phyloP scores from a whole-genome alignment of 2,797 vertebrate species.

The Acanthornis magna region DNA sequence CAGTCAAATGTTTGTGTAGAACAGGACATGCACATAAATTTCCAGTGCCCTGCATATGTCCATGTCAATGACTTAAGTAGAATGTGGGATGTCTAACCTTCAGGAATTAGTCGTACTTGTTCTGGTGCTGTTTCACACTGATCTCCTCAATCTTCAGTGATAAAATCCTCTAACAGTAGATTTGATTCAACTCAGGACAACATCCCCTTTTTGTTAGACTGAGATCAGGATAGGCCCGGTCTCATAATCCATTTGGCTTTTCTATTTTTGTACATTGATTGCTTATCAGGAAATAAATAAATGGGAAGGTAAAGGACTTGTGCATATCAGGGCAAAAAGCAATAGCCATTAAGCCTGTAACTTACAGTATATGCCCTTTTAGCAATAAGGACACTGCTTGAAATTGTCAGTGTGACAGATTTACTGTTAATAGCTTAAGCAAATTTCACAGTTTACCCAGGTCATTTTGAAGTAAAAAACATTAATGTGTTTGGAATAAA shows the following conservation, averaged over 20 bases:
- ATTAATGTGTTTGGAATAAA: constrained; percentile 59
- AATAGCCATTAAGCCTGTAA: constrained; percentile 64
- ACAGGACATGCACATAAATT: background rate
- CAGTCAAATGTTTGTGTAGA: constrained; percentile 7
- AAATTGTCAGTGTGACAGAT: constrained; percentile 62
- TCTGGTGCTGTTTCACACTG: background rate
- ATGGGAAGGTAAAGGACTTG: constrained; percentile 40
- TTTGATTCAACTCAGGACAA: constrained; percentile 18
- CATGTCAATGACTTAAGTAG: background rate
- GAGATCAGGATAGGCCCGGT: background rate
- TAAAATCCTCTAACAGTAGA: constrained; percentile 30
- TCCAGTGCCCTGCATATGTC: background rate
- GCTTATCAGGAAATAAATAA: constrained; percentile 61
- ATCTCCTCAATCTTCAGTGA: background rate
- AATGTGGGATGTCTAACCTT: background rate
- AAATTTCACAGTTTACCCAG: constrained; percentile 65
- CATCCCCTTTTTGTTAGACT: background rate
- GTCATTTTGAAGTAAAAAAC: constrained; percentile 62
- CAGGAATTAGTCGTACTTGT: background rate
- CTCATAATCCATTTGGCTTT: constrained; percentile 32
- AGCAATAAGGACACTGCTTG: constrained; percentile 50
- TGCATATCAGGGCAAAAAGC: constrained; percentile 38
- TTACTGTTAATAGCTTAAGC: constrained; percentile 62
- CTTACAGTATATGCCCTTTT: constrained; percentile 51
- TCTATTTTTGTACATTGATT: constrained; percentile 54